A percentile compares a stretch with the other conserved stretches of the same genome.
phyloP scores from a whole-genome alignment of 2,888 invertebrate species.

The Erebia ligea region DNA sequence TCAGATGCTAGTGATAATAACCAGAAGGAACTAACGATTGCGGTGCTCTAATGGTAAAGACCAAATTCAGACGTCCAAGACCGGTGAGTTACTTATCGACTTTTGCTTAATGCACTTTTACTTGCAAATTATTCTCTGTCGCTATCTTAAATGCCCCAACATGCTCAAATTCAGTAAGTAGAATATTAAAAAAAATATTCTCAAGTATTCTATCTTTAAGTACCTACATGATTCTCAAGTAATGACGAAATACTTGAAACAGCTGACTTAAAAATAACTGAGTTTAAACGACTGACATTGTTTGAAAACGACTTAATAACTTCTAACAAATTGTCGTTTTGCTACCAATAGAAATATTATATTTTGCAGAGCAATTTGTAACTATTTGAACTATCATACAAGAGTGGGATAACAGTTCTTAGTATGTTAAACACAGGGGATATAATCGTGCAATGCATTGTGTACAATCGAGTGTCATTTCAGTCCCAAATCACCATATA shows the following conservation, averaged over 20 bases:
- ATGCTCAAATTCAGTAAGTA: not conserved
- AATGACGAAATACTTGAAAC: not conserved
- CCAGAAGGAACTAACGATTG: too few species aligned
- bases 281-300: not conserved
- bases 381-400: not conserved
- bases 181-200: not conserved
- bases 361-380: constrained; percentile 11
- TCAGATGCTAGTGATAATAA: too few species aligned
- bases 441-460: not conserved
- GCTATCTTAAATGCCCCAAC: too few species aligned
- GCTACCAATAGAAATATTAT: not conserved
- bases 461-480: constrained; percentile 13
- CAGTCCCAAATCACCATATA: constrained; percentile 24
- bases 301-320: constrained; percentile 5
- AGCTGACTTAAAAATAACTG: not conserved
- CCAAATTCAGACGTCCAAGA: too few species aligned
- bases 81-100: too few species aligned
- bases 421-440: not conserved
- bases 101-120: too few species aligned
- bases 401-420: not conserved
- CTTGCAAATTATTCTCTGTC: too few species aligned
- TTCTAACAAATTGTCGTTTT: constrained; percentile 11
- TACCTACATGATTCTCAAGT: not conserved
- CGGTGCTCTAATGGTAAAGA: too few species aligned
- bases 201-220: too few species aligned